Conservation (phyloP, 2,113 vertebrate genomes). For the Rhinoptilus africanus region DNA sequence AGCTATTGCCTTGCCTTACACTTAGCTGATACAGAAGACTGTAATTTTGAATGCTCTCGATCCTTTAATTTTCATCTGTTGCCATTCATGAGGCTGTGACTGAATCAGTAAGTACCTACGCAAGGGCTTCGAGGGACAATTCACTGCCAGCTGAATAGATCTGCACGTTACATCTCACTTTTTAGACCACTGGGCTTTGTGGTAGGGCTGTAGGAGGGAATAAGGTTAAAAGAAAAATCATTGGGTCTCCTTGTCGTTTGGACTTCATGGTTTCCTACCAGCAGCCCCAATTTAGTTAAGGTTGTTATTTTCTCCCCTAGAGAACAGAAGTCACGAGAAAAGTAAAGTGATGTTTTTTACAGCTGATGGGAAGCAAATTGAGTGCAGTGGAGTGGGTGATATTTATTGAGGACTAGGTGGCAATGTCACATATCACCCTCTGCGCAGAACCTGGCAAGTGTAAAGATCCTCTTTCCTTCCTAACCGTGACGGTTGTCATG, state of each 20-base stretch:
- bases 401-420: constrained; percentile 15
- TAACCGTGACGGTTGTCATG: rapidly evolving
- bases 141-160: background rate
- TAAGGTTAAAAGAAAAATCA: constrained; percentile 3
- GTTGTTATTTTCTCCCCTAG: background rate
- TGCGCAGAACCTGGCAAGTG: background rate
- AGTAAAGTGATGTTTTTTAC: background rate
- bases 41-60: background rate
- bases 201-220: background rate
- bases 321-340: background rate
- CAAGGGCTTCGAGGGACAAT: background rate
- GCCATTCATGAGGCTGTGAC: background rate
- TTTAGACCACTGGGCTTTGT: background rate
- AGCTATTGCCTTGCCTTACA: background rate
- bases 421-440: constrained; percentile 11
- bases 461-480: background rate
- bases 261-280: background rate
- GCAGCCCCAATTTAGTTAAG: background rate
- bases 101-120: background rate
- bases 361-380: constrained; percentile 35
- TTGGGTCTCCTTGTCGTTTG: background rate
- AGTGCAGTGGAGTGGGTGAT: constrained; percentile 28
- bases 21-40: background rate
- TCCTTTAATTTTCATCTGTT: background rate
- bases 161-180: background rate